Evolutionary conservation across 2,113 vertebrate species (phyloP).

Genomic region (Phalacrocorax aristotelis): DNA sequence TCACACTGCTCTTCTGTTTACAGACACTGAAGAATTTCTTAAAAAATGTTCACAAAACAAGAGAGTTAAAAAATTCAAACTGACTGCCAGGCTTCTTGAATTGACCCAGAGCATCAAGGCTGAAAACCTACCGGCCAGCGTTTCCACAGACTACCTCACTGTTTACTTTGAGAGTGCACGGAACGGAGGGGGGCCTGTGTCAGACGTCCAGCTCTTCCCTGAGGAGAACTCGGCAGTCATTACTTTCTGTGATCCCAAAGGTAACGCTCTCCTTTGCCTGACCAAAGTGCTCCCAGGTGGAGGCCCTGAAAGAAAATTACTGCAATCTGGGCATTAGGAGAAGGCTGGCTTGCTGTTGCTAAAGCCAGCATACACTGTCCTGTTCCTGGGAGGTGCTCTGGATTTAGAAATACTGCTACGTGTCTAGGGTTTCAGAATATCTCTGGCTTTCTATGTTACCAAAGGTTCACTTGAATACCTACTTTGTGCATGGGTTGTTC

Average conservation of each 20-base stretch:
- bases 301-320: background rate
- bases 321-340: background rate
- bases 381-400: background rate
- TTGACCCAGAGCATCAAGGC: conserved; percentile 70
- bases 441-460: background rate
- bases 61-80: conserved; percentile 47
- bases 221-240: conserved; percentile 76
- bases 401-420: background rate
- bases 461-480: background rate
- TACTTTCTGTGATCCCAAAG: conserved; percentile 78
- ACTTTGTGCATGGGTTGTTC: background rate
- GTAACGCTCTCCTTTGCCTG: conserved; percentile 62
- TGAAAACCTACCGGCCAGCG: conserved; percentile 72
- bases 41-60: conserved; percentile 55
- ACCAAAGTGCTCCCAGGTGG: background rate
- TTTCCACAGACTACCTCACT: conserved; percentile 44
- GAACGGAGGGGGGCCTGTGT: conserved; percentile 66
- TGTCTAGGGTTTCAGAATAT: background rate
- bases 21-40: conserved; percentile 79
- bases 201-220: conserved; percentile 46
- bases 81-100: conserved; percentile 78
- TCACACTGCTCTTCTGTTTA: conserved; percentile 1
- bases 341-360: background rate
- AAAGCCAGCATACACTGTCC: background rate
- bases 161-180: conserved; percentile 79